These are phyloP conservation scores for Tetramorium parvispinum DNA, from an alignment of 1,140 invertebrate species.

Conservation along the genomic window DNA sequence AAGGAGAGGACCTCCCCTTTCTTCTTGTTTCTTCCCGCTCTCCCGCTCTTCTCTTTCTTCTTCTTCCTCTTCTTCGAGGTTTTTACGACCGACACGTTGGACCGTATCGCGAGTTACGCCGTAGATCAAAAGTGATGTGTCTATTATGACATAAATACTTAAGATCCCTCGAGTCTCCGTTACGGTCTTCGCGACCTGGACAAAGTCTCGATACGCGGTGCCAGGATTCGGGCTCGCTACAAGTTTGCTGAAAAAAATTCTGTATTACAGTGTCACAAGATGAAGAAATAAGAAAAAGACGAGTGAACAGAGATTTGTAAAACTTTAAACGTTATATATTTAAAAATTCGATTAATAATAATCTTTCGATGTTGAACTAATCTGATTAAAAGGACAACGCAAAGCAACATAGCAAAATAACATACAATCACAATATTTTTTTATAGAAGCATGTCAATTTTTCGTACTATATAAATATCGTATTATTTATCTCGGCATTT, in stretches of 20 bases:
- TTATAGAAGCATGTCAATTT: not conserved
- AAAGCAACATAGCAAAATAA: not conserved
- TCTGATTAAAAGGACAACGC: not conserved
- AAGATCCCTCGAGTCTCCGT: constrained; percentile 67
- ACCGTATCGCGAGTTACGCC: constrained; percentile 76
- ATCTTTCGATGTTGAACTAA: not conserved
- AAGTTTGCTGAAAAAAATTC: not conserved
- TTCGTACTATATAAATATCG: not conserved
- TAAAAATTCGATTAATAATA: not conserved
- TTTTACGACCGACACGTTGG: constrained; percentile 83
- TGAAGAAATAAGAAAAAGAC: not conserved
- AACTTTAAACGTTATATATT: not conserved
- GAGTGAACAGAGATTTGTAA: not conserved
- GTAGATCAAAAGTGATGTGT: constrained; percentile 85
- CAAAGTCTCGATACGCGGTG: constrained; percentile 36
- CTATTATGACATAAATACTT: constrained; percentile 83
- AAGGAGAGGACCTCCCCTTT: constrained; percentile 68
- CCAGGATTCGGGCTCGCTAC: not conserved
- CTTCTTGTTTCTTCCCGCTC: constrained; percentile 44
- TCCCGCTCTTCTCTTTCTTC: constrained; percentile 69
- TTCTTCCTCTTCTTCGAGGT: constrained; percentile 77
- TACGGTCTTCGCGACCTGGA: constrained; percentile 27
- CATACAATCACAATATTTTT: not conserved
- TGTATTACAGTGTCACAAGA: not conserved
- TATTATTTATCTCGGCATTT: not conserved